These are phyloP conservation scores for Caenorhabditis panamensis DNA, from an alignment of 2,888 invertebrate species.

Conservation along the genomic window DNA sequence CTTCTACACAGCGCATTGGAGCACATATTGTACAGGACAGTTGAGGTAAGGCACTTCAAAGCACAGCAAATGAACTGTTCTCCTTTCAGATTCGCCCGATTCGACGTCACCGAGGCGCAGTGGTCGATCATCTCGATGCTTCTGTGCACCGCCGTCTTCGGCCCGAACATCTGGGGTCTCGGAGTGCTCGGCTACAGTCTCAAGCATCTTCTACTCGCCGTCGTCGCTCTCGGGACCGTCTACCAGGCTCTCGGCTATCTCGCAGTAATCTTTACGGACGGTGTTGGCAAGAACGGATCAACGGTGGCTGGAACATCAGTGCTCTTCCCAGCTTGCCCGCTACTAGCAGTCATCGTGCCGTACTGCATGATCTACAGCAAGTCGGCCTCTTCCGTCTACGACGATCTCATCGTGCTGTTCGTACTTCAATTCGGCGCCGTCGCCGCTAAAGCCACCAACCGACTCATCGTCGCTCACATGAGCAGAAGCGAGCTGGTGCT, in stretches of 20 bases:
- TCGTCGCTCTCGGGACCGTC: slow-evolving; percentile 70
- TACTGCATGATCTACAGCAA: slow-evolving; percentile 95
- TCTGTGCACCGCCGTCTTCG: slow-evolving; percentile 90
- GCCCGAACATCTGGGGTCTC: slow-evolving; percentile 90
- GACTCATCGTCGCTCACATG: slow-evolving; percentile 99
- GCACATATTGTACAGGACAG: slow-evolving; percentile 95
- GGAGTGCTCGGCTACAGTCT: slow-evolving; percentile 64
- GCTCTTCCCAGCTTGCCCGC: slow-evolving; percentile 94
- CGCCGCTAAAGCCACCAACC: slow-evolving; percentile 89
- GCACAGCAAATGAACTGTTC: no score
- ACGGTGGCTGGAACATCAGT: slow-evolving; percentile 86
- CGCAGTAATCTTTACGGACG: slow-evolving; percentile 85
- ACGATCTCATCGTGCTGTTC: slow-evolving; percentile 93
- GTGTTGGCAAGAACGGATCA: slow-evolving; percentile 98
- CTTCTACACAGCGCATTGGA: slow-evolving; percentile 99
- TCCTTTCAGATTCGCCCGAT: slow-evolving; percentile 83
- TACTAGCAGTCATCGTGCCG: slow-evolving; percentile 91
- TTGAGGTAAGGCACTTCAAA: slow-evolving; percentile 83
- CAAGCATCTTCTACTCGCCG: slow-evolving; percentile 78
- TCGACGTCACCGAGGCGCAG: slow-evolving; percentile 98
- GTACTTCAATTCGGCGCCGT: slow-evolving; percentile 96
- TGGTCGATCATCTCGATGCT: slow-evolving; percentile 93
- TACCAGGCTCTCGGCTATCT: slow-evolving; percentile 79
- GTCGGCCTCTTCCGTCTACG: slow-evolving; percentile 84
- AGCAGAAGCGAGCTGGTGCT: slow-evolving; percentile 98